Conservation (phyloP, 37 sponge, comb jelly and placozoan species). For the Cladorhizidae sp. region DNA sequence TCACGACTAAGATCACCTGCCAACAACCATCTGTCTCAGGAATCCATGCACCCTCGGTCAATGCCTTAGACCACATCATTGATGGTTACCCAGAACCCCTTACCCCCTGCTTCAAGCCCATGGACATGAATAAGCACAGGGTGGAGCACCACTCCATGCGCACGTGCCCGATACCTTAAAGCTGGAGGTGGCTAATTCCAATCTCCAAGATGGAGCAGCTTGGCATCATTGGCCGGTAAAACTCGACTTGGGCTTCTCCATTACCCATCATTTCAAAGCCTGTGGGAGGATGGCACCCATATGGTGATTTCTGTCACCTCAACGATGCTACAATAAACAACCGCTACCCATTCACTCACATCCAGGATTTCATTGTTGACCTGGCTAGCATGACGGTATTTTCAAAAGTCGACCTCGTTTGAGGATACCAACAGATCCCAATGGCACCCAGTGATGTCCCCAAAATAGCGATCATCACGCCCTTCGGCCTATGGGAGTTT, state of each 20-base stretch:
- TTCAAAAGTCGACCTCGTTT: too few species aligned
- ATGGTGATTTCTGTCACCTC: conserved; percentile 55
- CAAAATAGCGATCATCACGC: conserved; percentile 16
- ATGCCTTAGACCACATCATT: not conserved
- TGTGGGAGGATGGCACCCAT: conserved; percentile 58
- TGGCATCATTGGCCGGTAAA: conserved; percentile 37
- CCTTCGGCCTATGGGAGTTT: conserved; percentile 4
- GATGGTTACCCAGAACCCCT: conserved; percentile 26
- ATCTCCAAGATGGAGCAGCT: conserved; percentile 41
- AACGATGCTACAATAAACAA: conserved; percentile 56
- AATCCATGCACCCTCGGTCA: not conserved
- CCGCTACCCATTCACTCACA: conserved; percentile 61
- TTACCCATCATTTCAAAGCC: conserved; percentile 44
- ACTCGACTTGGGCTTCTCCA: conserved; percentile 48
- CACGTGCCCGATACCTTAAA: conserved; percentile 21
- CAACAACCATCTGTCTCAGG: too few species aligned
- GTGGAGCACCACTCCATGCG: conserved; percentile 48
- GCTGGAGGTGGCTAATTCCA: conserved; percentile 2
- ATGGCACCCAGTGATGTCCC: conserved; percentile 18
- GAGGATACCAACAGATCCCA: too few species aligned
- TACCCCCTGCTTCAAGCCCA: conserved; percentile 9
- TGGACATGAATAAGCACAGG: conserved; percentile 1
- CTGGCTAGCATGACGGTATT: not conserved
- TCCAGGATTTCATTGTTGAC: conserved; percentile 43
- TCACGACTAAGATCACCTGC: too few species aligned